These are phyloP conservation scores for Brachionus calyciflorus DNA, from an alignment of 1,140 invertebrate species.

Conservation along the genomic window DNA sequence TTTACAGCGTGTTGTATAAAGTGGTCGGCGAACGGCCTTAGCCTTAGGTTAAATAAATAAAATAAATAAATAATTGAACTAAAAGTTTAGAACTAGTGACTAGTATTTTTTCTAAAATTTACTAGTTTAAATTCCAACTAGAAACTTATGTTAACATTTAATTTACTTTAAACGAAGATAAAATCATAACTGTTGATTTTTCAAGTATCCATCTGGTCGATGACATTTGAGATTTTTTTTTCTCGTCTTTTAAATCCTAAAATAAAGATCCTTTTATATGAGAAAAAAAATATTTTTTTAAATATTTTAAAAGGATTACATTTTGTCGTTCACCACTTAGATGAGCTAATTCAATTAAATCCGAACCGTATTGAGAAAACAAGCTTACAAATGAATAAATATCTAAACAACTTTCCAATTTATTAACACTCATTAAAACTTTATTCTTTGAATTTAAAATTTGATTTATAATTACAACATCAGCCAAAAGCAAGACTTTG, in stretches of 20 bases:
- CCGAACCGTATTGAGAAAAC: conserved; percentile 93
- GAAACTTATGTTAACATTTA: no score
- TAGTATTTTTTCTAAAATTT: no score
- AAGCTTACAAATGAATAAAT: conserved; percentile 25
- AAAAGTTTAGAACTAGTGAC: no score
- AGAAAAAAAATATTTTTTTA: background rate
- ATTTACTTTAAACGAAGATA: conserved; percentile 86
- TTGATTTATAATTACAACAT: conserved; percentile 95
- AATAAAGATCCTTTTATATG: conserved; percentile 37
- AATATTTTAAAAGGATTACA: conserved; percentile 60
- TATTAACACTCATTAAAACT: conserved; percentile 63
- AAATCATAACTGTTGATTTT: conserved; percentile 92
- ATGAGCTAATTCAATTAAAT: conserved; percentile 96
- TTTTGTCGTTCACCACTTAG: conserved; percentile 70
- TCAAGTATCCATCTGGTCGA: conserved; percentile 89
- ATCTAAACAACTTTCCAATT: background rate
- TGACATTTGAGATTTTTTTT: conserved; percentile 87
- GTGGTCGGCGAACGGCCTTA: no score
- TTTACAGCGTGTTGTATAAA: no score
- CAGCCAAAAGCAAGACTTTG: conserved; percentile 91
- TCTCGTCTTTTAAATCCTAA: conserved; percentile 85
- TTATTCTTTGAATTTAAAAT: conserved; percentile 91
- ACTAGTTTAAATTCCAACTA: no score
- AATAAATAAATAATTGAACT: no score
- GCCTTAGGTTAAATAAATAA: no score